Percentiles rank a stretch among this genome's conserved stretches.
phyloP scores from a whole-genome alignment of 2,113 vertebrate genomes.

The Synodontis membranacea region DNA sequence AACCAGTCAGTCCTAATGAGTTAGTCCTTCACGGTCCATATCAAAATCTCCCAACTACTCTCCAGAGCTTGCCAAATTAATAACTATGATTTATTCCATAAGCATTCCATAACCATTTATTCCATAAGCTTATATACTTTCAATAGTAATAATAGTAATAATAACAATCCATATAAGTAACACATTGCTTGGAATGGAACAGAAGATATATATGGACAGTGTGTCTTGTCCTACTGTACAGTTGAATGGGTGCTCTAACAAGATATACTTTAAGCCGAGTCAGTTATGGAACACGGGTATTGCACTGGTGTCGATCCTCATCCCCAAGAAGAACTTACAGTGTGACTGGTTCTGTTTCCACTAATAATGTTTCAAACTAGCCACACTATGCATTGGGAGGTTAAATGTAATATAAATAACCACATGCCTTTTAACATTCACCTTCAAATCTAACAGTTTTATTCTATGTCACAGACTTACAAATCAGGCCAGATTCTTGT shows the following conservation, averaged over 20 bases:
- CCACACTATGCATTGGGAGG: not conserved
- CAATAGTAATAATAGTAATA: not conserved
- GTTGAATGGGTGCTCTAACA: not conserved
- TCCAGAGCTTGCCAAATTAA: not conserved
- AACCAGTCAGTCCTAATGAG: not conserved
- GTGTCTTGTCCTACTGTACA: not conserved
- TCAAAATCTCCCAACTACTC: not conserved
- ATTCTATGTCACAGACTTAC: no score
- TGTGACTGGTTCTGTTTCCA: not conserved
- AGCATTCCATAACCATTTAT: no score
- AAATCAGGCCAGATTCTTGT: no score
- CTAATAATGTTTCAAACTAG: not conserved
- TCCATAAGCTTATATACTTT: not conserved
- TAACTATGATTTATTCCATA: not conserved
- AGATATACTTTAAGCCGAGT: not conserved
- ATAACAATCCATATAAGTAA: not conserved
- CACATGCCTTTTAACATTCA: not conserved
- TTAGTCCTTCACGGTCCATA: not conserved
- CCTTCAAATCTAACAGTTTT: no score
- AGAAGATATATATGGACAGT: not conserved
- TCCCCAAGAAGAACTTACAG: not conserved
- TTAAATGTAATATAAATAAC: not conserved
- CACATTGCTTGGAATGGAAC: not conserved
- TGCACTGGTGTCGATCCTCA: not conserved
- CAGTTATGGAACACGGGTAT: not conserved